A percentile compares a stretch with the other conserved stretches of the same genome.
Evolutionary conservation across 2,797 vertebrate species (phyloP).

Genomic region (Pseudomugil tenellus): DNA sequence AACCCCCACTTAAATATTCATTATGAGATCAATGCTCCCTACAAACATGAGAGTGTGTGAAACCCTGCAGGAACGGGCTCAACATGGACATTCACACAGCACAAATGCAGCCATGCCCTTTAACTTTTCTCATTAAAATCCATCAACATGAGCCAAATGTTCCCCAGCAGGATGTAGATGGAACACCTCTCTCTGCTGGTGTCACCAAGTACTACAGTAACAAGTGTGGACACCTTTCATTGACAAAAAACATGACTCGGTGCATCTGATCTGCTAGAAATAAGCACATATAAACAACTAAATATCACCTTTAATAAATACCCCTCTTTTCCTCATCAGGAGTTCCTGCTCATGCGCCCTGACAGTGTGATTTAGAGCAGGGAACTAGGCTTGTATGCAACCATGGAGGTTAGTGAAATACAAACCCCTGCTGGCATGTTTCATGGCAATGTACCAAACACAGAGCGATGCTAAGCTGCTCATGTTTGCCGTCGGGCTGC

Average conservation of each 20-base stretch:
- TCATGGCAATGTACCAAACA: slow-evolving; percentile 17
- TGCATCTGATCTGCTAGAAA: background rate
- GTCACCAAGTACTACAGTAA: slow-evolving; percentile 38
- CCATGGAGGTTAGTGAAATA: slow-evolving; percentile 57
- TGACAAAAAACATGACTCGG: background rate
- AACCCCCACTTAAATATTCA: slow-evolving; percentile 25
- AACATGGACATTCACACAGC: background rate
- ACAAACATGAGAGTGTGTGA: slow-evolving; percentile 1
- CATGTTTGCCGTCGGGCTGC: background rate
- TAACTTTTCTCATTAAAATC: background rate
- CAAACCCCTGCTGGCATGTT: slow-evolving; percentile 51
- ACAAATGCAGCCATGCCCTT: background rate
- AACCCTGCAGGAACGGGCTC: background rate
- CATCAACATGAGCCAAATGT: background rate
- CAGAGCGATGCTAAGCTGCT: background rate
- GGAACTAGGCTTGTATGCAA: slow-evolving; percentile 12
- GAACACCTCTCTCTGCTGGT: slow-evolving; percentile 63
- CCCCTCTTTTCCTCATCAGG: background rate
- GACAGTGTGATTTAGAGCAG: background rate
- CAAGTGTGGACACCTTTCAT: background rate
- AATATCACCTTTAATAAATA: background rate
- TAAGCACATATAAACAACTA: background rate
- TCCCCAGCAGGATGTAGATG: background rate
- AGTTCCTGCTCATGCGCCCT: background rate
- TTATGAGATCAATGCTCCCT: slow-evolving; percentile 1